A percentile compares a stretch with the other conserved stretches of the same genome.
phyloP scores from a whole-genome alignment of 2,888 invertebrate species.

The Cataglyphis altisquamis region DNA sequence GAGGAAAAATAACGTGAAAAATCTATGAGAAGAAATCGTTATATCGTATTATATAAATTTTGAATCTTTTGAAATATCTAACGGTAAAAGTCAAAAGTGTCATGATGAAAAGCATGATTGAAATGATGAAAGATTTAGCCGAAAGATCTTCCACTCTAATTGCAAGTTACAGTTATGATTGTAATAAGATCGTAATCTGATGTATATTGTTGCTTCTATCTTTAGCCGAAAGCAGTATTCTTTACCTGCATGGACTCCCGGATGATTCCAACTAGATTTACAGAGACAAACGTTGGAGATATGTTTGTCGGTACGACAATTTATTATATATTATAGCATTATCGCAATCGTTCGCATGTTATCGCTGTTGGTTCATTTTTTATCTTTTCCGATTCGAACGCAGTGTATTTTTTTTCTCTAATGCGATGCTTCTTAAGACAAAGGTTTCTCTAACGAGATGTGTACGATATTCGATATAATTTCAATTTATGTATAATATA shows the following conservation, averaged over 20 bases:
- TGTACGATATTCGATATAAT: neutral
- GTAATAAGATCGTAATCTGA: constrained; percentile 52
- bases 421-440: constrained; percentile 8
- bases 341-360: constrained; percentile 47
- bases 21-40: neutral
- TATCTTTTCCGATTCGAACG: neutral
- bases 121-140: neutral
- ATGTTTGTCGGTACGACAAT: constrained; percentile 95
- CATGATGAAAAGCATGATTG: neutral
- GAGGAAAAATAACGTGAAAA: neutral
- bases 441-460: neutral
- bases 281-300: constrained; percentile 98
- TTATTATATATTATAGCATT: constrained; percentile 67
- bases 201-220: constrained; percentile 73
- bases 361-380: neutral
- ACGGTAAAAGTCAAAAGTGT: neutral
- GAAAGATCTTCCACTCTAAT: neutral
- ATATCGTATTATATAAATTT: neutral
- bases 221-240: constrained; percentile 97
- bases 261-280: constrained; percentile 98
- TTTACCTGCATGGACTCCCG: constrained; percentile 99
- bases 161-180: neutral
- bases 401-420: neutral
- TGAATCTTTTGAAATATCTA: neutral
- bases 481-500: neutral